A percentile compares a stretch with the other conserved stretches of the same genome.
phyloP scores from a whole-genome alignment of 2,113 vertebrate species.

The Myotis davidii region DNA sequence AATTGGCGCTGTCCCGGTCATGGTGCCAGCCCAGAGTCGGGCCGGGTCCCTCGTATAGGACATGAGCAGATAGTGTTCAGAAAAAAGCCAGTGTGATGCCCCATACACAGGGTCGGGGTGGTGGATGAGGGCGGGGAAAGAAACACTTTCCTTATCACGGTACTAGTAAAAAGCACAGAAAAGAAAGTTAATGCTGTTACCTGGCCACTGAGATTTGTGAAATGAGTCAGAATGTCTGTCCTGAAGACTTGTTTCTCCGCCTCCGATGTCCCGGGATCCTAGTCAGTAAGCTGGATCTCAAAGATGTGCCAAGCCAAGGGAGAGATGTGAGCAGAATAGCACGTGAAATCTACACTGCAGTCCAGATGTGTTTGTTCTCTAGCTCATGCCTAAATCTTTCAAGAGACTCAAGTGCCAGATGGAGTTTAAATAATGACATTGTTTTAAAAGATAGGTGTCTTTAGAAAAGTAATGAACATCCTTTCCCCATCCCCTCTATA shows the following conservation, averaged over 20 bases:
- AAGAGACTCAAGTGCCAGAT: conserved; percentile 71
- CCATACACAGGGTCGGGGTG: conserved; percentile 8
- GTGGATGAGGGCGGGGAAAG: conserved; percentile 31
- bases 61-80: not conserved
- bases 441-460: conserved; percentile 51
- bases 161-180: conserved; percentile 38
- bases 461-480: conserved; percentile 25
- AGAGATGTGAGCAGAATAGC: not conserved
- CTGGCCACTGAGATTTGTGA: not conserved
- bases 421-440: conserved; percentile 65
- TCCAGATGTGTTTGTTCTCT: conserved; percentile 38
- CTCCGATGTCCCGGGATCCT: conserved; percentile 64
- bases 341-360: not conserved
- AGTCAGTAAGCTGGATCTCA: conserved; percentile 18
- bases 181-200: not conserved
- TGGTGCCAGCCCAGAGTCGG: conserved; percentile 97
- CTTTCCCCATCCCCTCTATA: not conserved
- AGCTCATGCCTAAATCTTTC: conserved; percentile 58
- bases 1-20: conserved; percentile 96
- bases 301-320: conserved; percentile 81
- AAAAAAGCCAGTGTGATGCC: conserved; percentile 31
- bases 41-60: conserved; percentile 95
- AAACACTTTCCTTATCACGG: conserved; percentile 65
- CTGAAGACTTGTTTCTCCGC: conserved; percentile 53
- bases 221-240: conserved; percentile 32